Base-by-base conservation (phyloP, 2,113 vertebrate species). In the Lepisosteus oculatus region DNA sequence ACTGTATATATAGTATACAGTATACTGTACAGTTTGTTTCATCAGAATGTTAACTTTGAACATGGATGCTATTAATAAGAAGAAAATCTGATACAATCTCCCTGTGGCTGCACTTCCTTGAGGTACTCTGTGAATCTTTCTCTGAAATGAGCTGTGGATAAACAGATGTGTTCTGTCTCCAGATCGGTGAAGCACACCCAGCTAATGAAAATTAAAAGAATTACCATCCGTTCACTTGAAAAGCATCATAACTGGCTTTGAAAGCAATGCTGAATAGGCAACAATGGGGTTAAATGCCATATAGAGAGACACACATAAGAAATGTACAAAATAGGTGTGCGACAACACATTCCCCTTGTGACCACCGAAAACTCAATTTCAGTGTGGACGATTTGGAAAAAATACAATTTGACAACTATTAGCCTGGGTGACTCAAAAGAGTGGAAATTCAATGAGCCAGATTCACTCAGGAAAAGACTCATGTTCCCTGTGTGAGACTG, bases 321-420 rank as follows among this genome's bases (percentile, higher is more conserved):
- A 17, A 17, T 14, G 29, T 17, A 54, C 15, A 55, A 56, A 56
- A 65, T 72, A 63, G 62, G 51, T 57, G 44, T 65, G 55, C 43
- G 43, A 72, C 62, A 55, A 72, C 62, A 65, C 61, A 51, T 51
- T 44, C 45, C 63, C 62, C 55, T 72, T 67, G 55, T 67, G 55
- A 55, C 41, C 43, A 61, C 55, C 8, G 29, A 54, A 45, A 67
- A 67, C 55, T 17, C 64, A 73, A 67, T 73, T 73, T 61, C 45
- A 61, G 54, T 44, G 41, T 14, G 65, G 56, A 61, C 12, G 15
- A 73, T 61, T 61, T 45, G 55, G 43, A 55, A 61, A 73, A 69
- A 67, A 72, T 43, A 63, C 44, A 61, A 73, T 73, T 61, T 67
- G 72, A 61, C 72, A 67, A 67, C 65, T 67, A 67, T 59, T 61